A percentile compares a stretch with the other conserved stretches of the same genome.
Conservation (phyloP, 2,888 invertebrate genomes). For the Limnephilus auricula region DNA sequence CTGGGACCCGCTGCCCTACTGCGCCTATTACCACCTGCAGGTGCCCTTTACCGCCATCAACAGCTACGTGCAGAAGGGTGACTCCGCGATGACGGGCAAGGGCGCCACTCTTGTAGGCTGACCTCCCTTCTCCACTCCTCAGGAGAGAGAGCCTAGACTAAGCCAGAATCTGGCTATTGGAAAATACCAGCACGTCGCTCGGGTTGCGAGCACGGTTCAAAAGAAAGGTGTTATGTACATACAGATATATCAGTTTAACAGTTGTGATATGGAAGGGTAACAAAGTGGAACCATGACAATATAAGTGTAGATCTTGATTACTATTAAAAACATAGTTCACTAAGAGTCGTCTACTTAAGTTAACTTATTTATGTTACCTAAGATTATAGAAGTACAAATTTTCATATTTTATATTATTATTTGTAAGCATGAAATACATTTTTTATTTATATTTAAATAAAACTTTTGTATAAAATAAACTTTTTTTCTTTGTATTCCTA, state of each 20-base stretch:
- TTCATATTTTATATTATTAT: slow-evolving; percentile 20
- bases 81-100: slow-evolving; percentile 41
- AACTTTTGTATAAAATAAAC: not conserved
- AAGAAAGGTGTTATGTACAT: not conserved
- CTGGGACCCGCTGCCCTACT: slow-evolving; percentile 92
- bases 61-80: slow-evolving; percentile 75
- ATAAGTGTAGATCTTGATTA: slow-evolving; percentile 45
- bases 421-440: slow-evolving; percentile 21
- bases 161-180: slow-evolving; percentile 29
- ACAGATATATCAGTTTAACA: not conserved
- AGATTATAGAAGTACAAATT: slow-evolving; percentile 55
- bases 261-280: not conserved
- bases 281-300: slow-evolving; percentile 32
- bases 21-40: slow-evolving; percentile 90
- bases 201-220: not conserved
- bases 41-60: slow-evolving; percentile 81
- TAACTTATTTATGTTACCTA: slow-evolving; percentile 29
- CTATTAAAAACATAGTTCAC: not conserved
- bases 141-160: slow-evolving; percentile 65
- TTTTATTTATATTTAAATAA: slow-evolving; percentile 41
- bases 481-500: not conserved
- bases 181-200: not conserved
- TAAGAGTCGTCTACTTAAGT: slow-evolving; percentile 45
- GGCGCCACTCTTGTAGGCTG: slow-evolving; percentile 23
- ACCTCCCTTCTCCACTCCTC: slow-evolving; percentile 18